phyloP scores from a whole-genome alignment of 1,140 invertebrate species.

The Drosophila kepulauana region DNA sequence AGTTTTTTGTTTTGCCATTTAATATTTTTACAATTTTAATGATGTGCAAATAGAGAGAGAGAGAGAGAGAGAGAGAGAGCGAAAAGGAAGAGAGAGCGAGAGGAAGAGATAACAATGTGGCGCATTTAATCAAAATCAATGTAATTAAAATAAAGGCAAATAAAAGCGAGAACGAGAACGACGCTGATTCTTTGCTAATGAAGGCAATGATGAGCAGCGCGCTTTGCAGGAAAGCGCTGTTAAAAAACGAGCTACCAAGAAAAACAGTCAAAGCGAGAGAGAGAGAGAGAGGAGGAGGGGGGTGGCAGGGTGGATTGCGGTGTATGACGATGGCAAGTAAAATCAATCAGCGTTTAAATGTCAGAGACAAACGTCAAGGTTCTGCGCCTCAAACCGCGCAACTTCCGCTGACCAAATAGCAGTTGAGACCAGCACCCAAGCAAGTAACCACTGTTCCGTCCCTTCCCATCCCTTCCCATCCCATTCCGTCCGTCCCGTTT shows the following conservation, averaged over 20 bases:
- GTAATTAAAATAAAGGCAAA: constrained; percentile 77
- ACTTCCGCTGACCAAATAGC: constrained; percentile 56
- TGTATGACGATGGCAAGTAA: constrained; percentile 23
- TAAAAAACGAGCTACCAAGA: background rate
- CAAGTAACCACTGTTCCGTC: background rate
- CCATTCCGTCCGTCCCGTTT: background rate
- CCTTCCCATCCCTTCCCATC: no score
- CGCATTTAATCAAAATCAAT: constrained; percentile 76
- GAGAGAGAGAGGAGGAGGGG: background rate
- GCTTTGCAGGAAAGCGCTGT: no score
- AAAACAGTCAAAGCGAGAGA: background rate
- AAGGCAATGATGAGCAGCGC: background rate
- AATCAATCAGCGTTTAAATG: constrained; percentile 77
- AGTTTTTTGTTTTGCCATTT: constrained; percentile 75
- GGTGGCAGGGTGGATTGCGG: background rate
- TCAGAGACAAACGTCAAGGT: constrained; percentile 52
- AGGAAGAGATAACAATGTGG: constrained; percentile 51
- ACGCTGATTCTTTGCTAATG: constrained; percentile 19
- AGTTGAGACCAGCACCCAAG: background rate
- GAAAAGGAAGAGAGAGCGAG: constrained; percentile 6
- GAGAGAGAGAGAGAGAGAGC: constrained; percentile 4
- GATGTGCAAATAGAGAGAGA: constrained; percentile 72
- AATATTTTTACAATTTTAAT: constrained; percentile 84
- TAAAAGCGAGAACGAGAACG: constrained; percentile 29
- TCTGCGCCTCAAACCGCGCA: constrained; percentile 10